Evolutionary conservation across 2,888 invertebrate species (phyloP), one percentile per base, ranked within the genome.

Genomic region (Pyrgus malvae): DNA sequence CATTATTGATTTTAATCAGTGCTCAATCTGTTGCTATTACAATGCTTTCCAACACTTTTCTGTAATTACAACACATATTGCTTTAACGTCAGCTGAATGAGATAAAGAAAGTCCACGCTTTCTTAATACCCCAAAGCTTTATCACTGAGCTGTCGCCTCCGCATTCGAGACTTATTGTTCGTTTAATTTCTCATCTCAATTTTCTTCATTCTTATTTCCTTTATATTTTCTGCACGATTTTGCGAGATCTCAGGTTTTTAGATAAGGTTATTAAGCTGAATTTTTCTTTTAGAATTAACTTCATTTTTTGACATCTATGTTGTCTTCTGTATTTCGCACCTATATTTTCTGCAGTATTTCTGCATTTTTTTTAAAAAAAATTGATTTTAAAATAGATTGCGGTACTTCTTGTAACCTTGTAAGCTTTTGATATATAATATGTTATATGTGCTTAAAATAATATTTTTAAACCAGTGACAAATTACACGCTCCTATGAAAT

Each of bases 101-200:
- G 31, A 41, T 33, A 50, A 50, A 50, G 33, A 14, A 38, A 48
- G 5, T 25, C 31, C 23, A 50, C 49, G 41, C 14, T 41, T 31
- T 41, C 41, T 49, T 50, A 41, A 41, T 41, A 21, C 29, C 29
- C 21, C 40, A 9, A 41, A 11, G 29, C 50, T 50, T 42, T 50
- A 50, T 42, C 33, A 41, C 25, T 31, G 33, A 50, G 21, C 11
- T 17, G 25, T 48, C 19, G 33, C 12, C 23, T 31, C 16, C 41
- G n/a, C 9, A 40, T 21, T 49, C 40, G 21, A 49, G 40, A 40
- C 48, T 40, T 49, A 49, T 49, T 49, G 40, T 49, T 40, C 31
- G 29, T 48, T 48, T 48, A 40, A 48, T 48, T 48, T 48, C 38
- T 48, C 48, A 48, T 40, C 38, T 37, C 48, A 19, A 19, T 48